Evolutionary conservation across 64 coral and sea anemone genomes (phyloP).

Genomic region (Montipora efflorescens): DNA sequence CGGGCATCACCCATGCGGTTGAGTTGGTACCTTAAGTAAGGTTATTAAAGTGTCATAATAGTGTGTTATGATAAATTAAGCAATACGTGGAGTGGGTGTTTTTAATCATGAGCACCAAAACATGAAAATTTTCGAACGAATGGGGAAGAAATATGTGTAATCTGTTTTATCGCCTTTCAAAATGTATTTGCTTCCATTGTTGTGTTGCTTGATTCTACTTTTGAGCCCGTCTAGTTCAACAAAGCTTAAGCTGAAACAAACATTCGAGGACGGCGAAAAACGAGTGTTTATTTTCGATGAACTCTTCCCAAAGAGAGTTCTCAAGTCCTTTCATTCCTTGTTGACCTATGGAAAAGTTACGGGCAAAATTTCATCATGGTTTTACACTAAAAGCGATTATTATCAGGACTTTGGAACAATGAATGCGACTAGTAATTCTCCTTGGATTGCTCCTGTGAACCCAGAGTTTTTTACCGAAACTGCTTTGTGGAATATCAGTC

Average conservation of each 20-base stretch:
- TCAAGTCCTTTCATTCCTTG: conserved; percentile 39
- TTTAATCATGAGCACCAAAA: too few relatives aligned
- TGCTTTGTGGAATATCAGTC: conserved; percentile 60
- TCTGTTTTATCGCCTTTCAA: not conserved
- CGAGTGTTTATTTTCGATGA: conserved; percentile 71
- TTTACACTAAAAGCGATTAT: conserved; percentile 66
- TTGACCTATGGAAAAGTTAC: conserved; percentile 51
- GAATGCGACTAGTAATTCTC: conserved; percentile 71
- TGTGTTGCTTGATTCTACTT: not conserved
- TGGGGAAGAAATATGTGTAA: too few relatives aligned
- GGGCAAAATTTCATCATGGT: conserved; percentile 79
- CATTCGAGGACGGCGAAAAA: conserved; percentile 51
- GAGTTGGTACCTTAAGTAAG: too few relatives aligned
- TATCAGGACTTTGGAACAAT: conserved; percentile 48
- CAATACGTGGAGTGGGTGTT: too few relatives aligned
- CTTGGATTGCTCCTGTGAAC: conserved; percentile 81
- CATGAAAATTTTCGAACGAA: not conserved
- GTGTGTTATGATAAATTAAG: too few relatives aligned
- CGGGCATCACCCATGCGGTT: too few relatives aligned
- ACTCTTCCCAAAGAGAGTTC: conserved; percentile 21
- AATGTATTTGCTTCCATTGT: not conserved
- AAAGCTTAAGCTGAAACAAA: not conserved
- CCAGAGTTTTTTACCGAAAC: conserved; percentile 75
- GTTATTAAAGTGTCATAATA: too few relatives aligned
- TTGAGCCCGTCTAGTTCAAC: not conserved